Evolutionary conservation across 2,888 invertebrate genomes (phyloP).

Genomic region (Caenorhabditis parvicauda): DNA sequence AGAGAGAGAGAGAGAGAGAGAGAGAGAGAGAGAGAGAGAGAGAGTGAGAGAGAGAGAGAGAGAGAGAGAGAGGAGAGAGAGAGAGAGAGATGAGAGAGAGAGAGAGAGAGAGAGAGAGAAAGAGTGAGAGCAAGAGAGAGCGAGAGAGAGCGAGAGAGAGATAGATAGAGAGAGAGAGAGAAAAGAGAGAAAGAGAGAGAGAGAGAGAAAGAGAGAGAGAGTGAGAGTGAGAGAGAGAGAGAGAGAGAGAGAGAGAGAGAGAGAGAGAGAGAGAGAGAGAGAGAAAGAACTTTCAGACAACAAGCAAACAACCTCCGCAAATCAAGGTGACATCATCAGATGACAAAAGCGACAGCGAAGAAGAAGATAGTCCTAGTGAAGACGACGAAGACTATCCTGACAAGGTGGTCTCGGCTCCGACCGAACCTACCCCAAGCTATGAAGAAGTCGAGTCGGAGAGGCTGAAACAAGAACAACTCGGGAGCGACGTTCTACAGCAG

Average conservation of each 20-base stretch:
- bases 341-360: constrained; percentile 41
- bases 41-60: no score
- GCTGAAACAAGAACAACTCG: constrained; percentile 44
- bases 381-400: constrained; percentile 62
- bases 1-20: no score
- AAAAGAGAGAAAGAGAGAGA: no score
- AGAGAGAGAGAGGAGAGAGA: no score
- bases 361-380: constrained; percentile 43
- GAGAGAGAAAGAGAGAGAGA: no score
- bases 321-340: constrained; percentile 27
- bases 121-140: not conserved
- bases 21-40: no score
- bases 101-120: no score
- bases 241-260: not conserved
- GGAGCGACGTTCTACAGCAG: constrained; percentile 45
- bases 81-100: no score
- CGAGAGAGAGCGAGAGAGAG: constrained; percentile 5
- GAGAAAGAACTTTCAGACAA: constrained; percentile 2
- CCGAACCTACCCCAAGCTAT: constrained; percentile 44
- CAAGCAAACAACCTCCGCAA: constrained; percentile 25
- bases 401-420: constrained; percentile 57
- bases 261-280: not conserved
- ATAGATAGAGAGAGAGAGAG: no score
- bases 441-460: constrained; percentile 54
- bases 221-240: no score